A percentile compares a stretch with the other conserved stretches of the same genome.
These are phyloP conservation scores for Caenorhabditis becei DNA, from an alignment of 2,888 invertebrate species.

Conservation along the genomic window DNA sequence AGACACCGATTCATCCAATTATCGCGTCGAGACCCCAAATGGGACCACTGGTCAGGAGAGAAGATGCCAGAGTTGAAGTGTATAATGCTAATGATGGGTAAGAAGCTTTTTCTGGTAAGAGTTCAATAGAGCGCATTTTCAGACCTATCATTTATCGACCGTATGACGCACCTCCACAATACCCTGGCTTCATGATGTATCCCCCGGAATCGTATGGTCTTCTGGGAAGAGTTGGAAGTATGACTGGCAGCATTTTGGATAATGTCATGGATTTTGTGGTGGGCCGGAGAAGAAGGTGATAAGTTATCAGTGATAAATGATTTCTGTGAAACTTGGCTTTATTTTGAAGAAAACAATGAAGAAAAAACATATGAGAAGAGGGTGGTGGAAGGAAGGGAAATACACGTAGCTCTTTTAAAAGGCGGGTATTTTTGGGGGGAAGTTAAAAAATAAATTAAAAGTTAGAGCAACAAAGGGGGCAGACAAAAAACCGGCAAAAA, in stretches of 20 bases:
- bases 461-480: slow-evolving; percentile 16
- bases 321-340: background rate
- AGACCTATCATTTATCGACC: slow-evolving; percentile 25
- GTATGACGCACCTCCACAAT: slow-evolving; percentile 2
- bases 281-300: slow-evolving; percentile 16
- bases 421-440: slow-evolving; percentile 21
- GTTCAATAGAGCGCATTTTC: slow-evolving; percentile 1
- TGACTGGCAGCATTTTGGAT: slow-evolving; percentile 49
- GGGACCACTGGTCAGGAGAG: background rate
- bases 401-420: slow-evolving; percentile 50
- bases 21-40: background rate
- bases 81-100: background rate
- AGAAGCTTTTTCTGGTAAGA: background rate
- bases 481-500: slow-evolving; percentile 54
- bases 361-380: slow-evolving; percentile 13
- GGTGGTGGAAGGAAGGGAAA: slow-evolving; percentile 18
- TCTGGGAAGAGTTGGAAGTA: slow-evolving; percentile 45
- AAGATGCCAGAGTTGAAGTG: background rate
- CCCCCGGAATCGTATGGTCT: slow-evolving; percentile 25
- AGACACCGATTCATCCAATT: background rate
- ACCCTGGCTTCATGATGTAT: slow-evolving; percentile 44
- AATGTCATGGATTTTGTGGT: slow-evolving; percentile 51
- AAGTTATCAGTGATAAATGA: background rate
- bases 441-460: slow-evolving; percentile 14
- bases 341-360: slow-evolving; percentile 23